These are phyloP conservation scores for Gastrophysa polygoni DNA, from an alignment of 2,888 invertebrate species.

Conservation along the genomic window DNA sequence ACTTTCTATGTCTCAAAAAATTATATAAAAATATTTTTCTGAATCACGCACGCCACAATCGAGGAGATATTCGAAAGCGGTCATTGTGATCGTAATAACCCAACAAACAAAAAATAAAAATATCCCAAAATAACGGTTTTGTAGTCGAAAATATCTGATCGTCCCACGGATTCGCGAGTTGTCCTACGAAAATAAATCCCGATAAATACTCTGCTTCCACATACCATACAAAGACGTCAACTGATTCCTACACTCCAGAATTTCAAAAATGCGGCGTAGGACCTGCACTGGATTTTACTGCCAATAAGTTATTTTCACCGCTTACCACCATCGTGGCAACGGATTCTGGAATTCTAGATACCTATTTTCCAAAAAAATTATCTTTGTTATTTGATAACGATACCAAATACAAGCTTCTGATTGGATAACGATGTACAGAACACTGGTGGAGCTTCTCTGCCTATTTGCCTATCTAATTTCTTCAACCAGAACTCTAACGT, in stretches of 20 bases:
- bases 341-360: not conserved
- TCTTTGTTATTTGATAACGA: no score
- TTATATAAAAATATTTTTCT: no score
- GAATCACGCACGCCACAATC: not conserved
- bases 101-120: constrained; percentile 1
- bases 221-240: constrained; percentile 1
- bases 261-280: constrained; percentile 15
- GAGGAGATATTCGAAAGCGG: no score
- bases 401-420: no score
- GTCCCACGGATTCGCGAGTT: constrained; percentile 10
- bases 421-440: no score
- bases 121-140: constrained; percentile 7
- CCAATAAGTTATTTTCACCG: constrained; percentile 9
- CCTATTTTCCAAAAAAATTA: no score
- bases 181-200: constrained; percentile 16
- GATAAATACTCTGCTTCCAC: constrained; percentile 7
- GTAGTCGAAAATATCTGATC: constrained; percentile 6
- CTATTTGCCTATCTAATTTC: no score
- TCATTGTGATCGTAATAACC: not conserved
- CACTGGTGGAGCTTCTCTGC: no score
- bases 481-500: no score
- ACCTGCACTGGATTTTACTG: constrained; percentile 6
- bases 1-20: no score
- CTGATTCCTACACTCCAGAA: constrained; percentile 5
- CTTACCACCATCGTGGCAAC: not conserved